Base-by-base conservation (phyloP, 37 sponge, comb jelly and placozoan genomes). In the Beroe forskalii region DNA sequence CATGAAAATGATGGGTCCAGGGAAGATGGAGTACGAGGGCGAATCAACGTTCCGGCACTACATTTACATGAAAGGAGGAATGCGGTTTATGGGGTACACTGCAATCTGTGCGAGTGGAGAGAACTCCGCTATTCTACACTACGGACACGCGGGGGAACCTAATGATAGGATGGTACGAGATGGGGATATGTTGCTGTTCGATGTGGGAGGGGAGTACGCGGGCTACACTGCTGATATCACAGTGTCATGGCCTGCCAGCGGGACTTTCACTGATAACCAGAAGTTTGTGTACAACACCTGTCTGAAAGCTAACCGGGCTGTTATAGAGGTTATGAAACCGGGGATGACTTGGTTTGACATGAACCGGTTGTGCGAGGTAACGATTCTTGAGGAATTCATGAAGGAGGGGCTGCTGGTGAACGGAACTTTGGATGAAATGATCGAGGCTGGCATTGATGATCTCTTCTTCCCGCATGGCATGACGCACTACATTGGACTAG, bases 11-110 rank as follows among this genome's bases (percentile, higher is more conserved):
- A 90, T 94, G 35, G 90, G 92, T 28, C 97, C 99, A 8, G 96
- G 97, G 8, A 95, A 95, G 93, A 93, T 75, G 92, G 97, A 99
- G 89, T 96, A 93, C 80, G 91, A 96, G 92, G 63, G 94, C 91
- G 96, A 94, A 95, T 94, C 94, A 67, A 72, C 94, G 40, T 98
- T 98, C 80, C 39, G 8, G 12, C 35, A 80, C 86, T 80, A 80
- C 55, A 33, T 32, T 22, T 80, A 80, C 86, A 80, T 25, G 44
- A n/a, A 25, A 14, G 86, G 86, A 6, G 86, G 86, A 14, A 23
- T 32, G 20, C 39, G 86, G 27, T 32, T 33, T 6, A 38, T 44
- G 55, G 86, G 86, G 25, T 80, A 80, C 27, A 80, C 35, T n/a
- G 25, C 55, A 3, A 80, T 80, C 3, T 80, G 86, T 43, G 38